Evolutionary conservation across 2,113 vertebrate genomes (phyloP).

Genomic region (Hystrix brachyura): DNA sequence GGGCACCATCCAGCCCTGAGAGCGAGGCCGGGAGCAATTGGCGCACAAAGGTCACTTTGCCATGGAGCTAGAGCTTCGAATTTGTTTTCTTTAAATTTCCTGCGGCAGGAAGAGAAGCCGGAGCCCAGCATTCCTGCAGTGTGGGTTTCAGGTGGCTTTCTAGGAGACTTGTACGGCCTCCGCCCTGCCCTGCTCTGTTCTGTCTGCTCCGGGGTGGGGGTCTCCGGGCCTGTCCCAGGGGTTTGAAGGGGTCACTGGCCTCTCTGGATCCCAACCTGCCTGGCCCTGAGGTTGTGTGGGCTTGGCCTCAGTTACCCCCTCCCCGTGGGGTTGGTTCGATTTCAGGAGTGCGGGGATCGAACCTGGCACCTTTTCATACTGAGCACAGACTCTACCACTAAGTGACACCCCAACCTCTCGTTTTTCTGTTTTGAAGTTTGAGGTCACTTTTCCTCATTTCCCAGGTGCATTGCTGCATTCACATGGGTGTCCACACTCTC

Average conservation of each 20-base stretch:
- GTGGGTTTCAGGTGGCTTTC: slow-evolving; percentile 64
- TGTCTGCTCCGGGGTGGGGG: neutral
- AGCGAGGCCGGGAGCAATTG: slow-evolving; percentile 34
- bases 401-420: neutral
- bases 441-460: neutral
- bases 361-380: neutral
- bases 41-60: slow-evolving; percentile 65
- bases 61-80: slow-evolving; percentile 55
- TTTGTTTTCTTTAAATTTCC: slow-evolving; percentile 79
- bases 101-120: slow-evolving; percentile 77
- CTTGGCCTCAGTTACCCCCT: neutral
- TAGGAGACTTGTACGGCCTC: slow-evolving; percentile 72
- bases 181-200: slow-evolving; percentile 40
- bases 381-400: neutral
- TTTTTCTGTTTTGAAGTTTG: neutral
- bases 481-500: neutral
- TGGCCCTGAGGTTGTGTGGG: neutral
- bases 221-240: neutral
- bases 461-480: neutral
- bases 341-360: neutral
- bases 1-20: neutral
- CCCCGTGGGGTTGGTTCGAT: neutral
- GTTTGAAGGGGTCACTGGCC: neutral
- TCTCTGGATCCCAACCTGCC: neutral
- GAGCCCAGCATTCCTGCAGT: slow-evolving; percentile 60